These are phyloP conservation scores for Habroteleia sp. DNA, from an alignment of 2,888 invertebrate genomes.

Conservation along the genomic window DNA sequence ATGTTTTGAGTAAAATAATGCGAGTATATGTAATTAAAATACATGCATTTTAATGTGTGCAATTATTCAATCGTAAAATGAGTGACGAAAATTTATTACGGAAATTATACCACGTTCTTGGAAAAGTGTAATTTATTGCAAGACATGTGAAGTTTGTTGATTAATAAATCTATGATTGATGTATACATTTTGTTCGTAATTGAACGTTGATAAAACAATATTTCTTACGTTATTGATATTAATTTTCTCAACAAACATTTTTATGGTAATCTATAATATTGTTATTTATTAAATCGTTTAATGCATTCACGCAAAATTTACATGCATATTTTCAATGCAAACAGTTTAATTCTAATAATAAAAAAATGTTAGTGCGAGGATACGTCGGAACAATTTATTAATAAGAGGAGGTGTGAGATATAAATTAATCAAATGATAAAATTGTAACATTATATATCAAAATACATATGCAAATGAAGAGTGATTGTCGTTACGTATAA, in stretches of 20 bases:
- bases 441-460: slow-evolving; percentile 42
- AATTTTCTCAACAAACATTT: too few relatives aligned
- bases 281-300: too few relatives aligned
- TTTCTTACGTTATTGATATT: too few relatives aligned
- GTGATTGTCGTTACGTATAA: slow-evolving; percentile 45
- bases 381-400: slow-evolving; percentile 3
- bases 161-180: slow-evolving; percentile 23
- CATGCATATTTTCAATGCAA: too few relatives aligned
- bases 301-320: too few relatives aligned
- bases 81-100: slow-evolving; percentile 39
- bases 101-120: slow-evolving; percentile 21
- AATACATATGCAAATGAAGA: slow-evolving; percentile 47
- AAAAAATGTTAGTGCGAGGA: background rate
- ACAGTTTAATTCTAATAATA: too few relatives aligned
- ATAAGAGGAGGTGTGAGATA: slow-evolving; percentile 14
- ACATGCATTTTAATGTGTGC: slow-evolving; percentile 10
- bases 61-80: slow-evolving; percentile 42
- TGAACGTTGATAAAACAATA: background rate
- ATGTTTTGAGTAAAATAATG: too few relatives aligned
- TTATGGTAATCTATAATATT: too few relatives aligned
- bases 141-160: slow-evolving; percentile 13
- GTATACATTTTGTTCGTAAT: slow-evolving; percentile 2
- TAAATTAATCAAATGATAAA: slow-evolving; percentile 17
- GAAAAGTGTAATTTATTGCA: slow-evolving; percentile 33
- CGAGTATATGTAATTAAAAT: background rate